Evolutionary conservation across 2,797 vertebrate species (phyloP), one percentile per base, ranked within the genome.

Genomic region (Catostomus latipinnis): DNA sequence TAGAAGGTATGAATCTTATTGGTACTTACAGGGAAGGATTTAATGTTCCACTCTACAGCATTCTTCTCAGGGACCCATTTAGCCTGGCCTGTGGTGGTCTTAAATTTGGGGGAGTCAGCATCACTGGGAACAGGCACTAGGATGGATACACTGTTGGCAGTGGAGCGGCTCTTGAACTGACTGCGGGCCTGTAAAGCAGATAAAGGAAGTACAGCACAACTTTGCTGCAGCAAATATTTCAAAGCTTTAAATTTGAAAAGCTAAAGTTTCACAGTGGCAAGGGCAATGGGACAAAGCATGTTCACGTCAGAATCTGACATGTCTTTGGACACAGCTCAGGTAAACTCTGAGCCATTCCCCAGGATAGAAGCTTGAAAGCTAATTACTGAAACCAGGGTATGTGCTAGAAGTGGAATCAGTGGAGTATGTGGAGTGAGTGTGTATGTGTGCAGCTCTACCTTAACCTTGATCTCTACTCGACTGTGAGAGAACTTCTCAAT

Each of bases 401-500:
- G 60, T 72, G 76, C 66, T 77, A 6, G 46, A 70, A 60, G 74
- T 16, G 49, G 53, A 79, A 34, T 57, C 77, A 50, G 77, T 79
- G 60, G 71, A 70, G 68, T 81, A 70, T 46, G 72, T 50, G 22
- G 22, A 74, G 60, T 82, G 75, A 82, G 80, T 67, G 71, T 76
- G 69, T 86, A 7, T 49, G 58, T 74, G 73, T 84, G 79, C 67
- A 52, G 63, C 65, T 80, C 57, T 93, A 95, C 94, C 94, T 95
- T 95, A 76, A 95, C 93, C 91, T 94, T 95, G 91, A 95, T 95
- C 91, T 95, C 94, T 84, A 95, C 93, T 10, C 94, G 93, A 81
- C 94, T 95, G 90, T 95, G 94, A 74, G 94, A 94, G 87, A 93
- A 95, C 91, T 89, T 95, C 88, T 95, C 94, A 84, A 95, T 95